A percentile compares a stretch with the other conserved stretches of the same genome.
These are phyloP conservation scores for Antennarius striatus DNA, from an alignment of 2,113 vertebrate species.

Conservation along the genomic window DNA sequence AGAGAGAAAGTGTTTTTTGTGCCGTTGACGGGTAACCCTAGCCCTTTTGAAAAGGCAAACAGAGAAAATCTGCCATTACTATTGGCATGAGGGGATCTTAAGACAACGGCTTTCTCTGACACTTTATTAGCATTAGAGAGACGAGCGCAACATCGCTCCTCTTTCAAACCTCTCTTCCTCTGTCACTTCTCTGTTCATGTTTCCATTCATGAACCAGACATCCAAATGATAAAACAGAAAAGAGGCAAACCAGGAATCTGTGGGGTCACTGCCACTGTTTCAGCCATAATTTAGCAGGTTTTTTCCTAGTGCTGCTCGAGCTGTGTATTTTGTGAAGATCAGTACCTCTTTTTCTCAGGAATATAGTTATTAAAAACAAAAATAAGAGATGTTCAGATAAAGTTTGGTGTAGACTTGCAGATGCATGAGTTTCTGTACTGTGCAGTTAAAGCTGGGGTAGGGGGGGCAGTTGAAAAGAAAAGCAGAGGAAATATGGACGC, in stretches of 20 bases:
- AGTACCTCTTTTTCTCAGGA: slow-evolving; percentile 56
- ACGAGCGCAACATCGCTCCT: slow-evolving; percentile 45
- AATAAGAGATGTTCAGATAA: slow-evolving; percentile 60
- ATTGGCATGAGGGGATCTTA: slow-evolving; percentile 59
- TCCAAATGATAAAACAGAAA: slow-evolving; percentile 38
- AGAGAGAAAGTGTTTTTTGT: slow-evolving; percentile 74
- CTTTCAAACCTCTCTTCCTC: slow-evolving; percentile 47
- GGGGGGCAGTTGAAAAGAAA: slow-evolving; percentile 64
- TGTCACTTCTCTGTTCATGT: slow-evolving; percentile 45
- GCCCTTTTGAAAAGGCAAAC: slow-evolving; percentile 73
- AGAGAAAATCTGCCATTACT: slow-evolving; percentile 72
- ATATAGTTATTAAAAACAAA: slow-evolving; percentile 48
- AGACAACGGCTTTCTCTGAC: slow-evolving; percentile 68
- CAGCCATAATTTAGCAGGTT: slow-evolving; percentile 36
- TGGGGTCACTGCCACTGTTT: slow-evolving; percentile 45
- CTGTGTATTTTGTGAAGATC: slow-evolving; percentile 34
- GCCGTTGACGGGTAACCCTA: slow-evolving; percentile 74
- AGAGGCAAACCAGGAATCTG: slow-evolving; percentile 52
- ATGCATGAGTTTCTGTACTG: slow-evolving; percentile 65
- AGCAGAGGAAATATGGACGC: slow-evolving; percentile 75
- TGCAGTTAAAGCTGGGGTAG: slow-evolving; percentile 25
- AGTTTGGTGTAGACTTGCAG: slow-evolving; percentile 50
- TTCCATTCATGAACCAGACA: slow-evolving; percentile 51
- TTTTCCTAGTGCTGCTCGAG: slow-evolving; percentile 10
- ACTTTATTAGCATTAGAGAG: slow-evolving; percentile 66